Conservation (phyloP, 2,113 vertebrate genomes). For the Ciconia stormi region DNA sequence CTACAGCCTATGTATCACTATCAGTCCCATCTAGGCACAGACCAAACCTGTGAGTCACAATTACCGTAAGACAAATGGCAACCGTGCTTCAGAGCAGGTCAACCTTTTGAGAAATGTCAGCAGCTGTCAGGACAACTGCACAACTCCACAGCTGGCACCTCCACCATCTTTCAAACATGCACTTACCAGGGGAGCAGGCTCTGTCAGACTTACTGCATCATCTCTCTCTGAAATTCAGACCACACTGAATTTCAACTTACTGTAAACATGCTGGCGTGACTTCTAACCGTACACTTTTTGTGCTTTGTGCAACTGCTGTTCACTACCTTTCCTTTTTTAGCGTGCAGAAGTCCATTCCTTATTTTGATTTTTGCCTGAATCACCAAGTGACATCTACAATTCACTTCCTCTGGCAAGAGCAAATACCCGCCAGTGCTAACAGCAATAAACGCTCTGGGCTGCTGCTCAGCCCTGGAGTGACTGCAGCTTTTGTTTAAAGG, state of each 20-base stretch:
- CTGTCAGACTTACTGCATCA: not conserved
- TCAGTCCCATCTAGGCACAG: not conserved
- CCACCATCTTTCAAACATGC: not conserved
- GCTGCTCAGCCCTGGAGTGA: not conserved
- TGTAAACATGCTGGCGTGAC: not conserved
- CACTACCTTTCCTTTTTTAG: not conserved
- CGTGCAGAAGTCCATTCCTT: not conserved
- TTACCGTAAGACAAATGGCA: not conserved
- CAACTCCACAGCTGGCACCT: not conserved
- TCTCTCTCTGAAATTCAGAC: not conserved
- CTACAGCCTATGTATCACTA: not conserved
- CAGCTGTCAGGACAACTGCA: not conserved
- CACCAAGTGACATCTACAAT: not conserved
- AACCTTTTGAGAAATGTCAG: not conserved
- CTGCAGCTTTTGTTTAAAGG: constrained; percentile 16
- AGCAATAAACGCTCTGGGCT: constrained; percentile 5
- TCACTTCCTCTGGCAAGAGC: constrained; percentile 18
- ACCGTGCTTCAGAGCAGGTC: not conserved
- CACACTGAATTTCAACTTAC: not conserved
- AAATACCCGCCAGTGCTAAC: constrained; percentile 2
- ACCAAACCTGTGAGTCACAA: not conserved
- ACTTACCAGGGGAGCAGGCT: not conserved
- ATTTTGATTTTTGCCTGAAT: constrained; percentile 19
- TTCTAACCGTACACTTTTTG: not conserved
- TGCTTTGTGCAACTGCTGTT: not conserved